Evolutionary conservation across 2,797 vertebrate genomes (phyloP).

Genomic region (Jordanella pulchra): DNA sequence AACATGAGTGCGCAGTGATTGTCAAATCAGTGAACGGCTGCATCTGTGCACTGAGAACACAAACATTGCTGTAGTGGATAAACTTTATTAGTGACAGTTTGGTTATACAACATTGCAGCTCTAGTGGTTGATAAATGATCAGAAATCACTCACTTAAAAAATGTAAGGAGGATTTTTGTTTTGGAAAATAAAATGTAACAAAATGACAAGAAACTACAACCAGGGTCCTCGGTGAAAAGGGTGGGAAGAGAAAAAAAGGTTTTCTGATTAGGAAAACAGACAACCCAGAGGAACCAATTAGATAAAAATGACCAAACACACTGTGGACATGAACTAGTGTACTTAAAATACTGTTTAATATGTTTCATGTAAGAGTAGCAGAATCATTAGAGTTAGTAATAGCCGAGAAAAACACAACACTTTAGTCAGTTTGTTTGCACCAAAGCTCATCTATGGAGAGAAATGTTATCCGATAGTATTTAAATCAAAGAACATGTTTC

Average conservation of each 20-base stretch:
- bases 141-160: conserved; percentile 24
- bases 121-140: conserved; percentile 36
- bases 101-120: conserved; percentile 43
- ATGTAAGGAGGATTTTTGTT: conserved; percentile 42
- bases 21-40: not conserved
- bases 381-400: conserved; percentile 9
- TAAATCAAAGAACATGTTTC: no score
- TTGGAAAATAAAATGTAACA: not conserved
- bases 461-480: no score
- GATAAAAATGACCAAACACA: conserved; percentile 11
- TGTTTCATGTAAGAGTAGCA: conserved; percentile 11
- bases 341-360: not conserved
- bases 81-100: conserved; percentile 63
- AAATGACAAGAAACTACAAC: not conserved
- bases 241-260: conserved; percentile 6
- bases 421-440: not conserved
- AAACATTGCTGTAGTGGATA: conserved; percentile 20
- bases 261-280: conserved; percentile 7
- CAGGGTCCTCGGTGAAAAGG: conserved; percentile 5
- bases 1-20: not conserved
- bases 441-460: not conserved
- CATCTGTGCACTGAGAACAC: conserved; percentile 2
- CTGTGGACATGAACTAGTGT: conserved; percentile 18
- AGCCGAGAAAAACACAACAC: conserved; percentile 21
- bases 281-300: conserved; percentile 11